Base-by-base conservation (phyloP, 1,140 invertebrate genomes). In the Trichonephila clavata region DNA sequence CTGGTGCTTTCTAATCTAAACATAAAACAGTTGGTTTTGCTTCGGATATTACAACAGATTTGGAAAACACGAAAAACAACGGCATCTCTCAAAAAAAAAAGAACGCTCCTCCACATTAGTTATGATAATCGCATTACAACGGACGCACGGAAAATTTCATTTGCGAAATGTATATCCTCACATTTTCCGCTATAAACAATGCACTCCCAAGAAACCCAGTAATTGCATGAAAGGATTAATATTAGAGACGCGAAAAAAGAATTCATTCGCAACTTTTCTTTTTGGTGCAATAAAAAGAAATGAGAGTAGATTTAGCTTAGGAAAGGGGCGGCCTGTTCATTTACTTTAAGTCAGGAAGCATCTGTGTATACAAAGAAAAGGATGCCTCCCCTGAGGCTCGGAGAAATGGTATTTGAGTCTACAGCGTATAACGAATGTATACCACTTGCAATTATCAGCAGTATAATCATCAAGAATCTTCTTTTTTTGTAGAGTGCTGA, bases 121-220 rank as follows among this genome's bases (percentile, higher is more conserved):
- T 89, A 89, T 89, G 87, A 89, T 89, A 89, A 89, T 89, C 68
- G 60, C 65, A 59, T 89, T 89, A 43, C 87, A n/a, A 43, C 65
- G 87, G 87, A 39, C 57, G 81, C 43, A 83, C 81, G 50, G 61
- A 77, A 68, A 89, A 89, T 89, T 89, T 89, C 61, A 89, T 89
- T 89, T 89, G 87, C 65, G 87, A 32, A 89, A 89, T 89, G 87
- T 89, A 89, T 89, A 89, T 89, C 87, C 65, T 71, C 61, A 89
- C 61, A 71, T 57, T 89, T 89, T 89, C 24, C 32, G 16, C 60
- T 27, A 57, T 86, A 86, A 86, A 86, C 84, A 86, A 86, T 13
- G 59, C 84, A 21, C 84, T 50, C 50, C 39, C 24, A 50, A 71
- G 87, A 89, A 89, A n/a, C 39, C 65, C 43, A n/a, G 87, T 89